Evolutionary conservation across 2,797 vertebrate species (phyloP).

Genomic region (Poecilia picta): DNA sequence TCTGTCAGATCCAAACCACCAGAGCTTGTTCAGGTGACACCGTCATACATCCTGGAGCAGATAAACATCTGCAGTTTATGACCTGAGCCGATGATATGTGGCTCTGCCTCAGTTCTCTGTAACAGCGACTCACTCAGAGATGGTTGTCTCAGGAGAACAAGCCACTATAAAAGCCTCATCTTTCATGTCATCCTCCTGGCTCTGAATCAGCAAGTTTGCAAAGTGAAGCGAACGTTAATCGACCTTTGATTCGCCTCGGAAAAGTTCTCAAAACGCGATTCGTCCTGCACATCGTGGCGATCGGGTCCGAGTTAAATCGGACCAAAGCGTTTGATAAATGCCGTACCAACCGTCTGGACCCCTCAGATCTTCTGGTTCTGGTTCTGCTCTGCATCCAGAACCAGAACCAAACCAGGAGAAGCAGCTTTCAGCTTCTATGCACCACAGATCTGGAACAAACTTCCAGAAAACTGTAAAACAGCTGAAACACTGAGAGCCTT

Average conservation of each 20-base stretch:
- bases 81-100: conserved; percentile 40
- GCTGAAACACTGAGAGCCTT: no score
- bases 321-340: conserved; percentile 19
- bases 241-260: conserved; percentile 10
- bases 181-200: conserved; percentile 48
- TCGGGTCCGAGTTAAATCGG: conserved; percentile 35
- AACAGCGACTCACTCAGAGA: conserved; percentile 46
- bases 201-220: conserved; percentile 64
- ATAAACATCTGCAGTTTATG: conserved; percentile 62
- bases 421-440: no score
- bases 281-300: conserved; percentile 27
- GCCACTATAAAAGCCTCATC: conserved; percentile 48
- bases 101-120: conserved; percentile 33
- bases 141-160: conserved; percentile 37
- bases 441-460: no score
- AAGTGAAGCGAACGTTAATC: conserved; percentile 12
- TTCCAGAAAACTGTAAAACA: no score
- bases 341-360: no score
- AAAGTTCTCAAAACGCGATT: conserved; percentile 34
- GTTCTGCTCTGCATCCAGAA: no score
- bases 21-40: conserved; percentile 41
- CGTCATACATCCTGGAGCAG: conserved; percentile 46
- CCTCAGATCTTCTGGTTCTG: no score
- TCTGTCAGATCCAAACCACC: conserved; percentile 41
- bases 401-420: no score